phyloP scores from a whole-genome alignment of 2,113 vertebrate species.

The Caracal caracal region DNA sequence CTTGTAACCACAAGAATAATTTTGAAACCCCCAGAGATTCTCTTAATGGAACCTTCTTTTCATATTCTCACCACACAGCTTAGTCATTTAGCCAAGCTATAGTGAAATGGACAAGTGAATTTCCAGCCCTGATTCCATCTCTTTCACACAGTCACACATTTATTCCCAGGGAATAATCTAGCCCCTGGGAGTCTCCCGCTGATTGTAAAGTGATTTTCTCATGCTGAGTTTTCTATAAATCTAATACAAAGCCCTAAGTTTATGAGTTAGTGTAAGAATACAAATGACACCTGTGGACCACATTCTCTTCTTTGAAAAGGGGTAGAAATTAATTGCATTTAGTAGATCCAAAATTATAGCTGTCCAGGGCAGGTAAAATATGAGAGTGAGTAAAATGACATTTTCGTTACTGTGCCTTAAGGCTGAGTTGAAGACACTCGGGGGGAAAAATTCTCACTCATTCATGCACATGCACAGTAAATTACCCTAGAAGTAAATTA shows the following conservation, averaged over 20 bases:
- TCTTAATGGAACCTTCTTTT: slow-evolving; percentile 1
- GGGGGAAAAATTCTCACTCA: slow-evolving; percentile 51
- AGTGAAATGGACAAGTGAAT: slow-evolving; percentile 30
- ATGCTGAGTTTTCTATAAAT: slow-evolving; percentile 52
- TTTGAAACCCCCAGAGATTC: not conserved
- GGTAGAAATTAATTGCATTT: slow-evolving; percentile 52
- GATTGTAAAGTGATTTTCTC: slow-evolving; percentile 64
- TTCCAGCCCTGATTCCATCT: not conserved
- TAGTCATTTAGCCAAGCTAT: not conserved
- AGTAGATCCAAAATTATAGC: slow-evolving; percentile 43
- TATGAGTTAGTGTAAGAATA: slow-evolving; percentile 51
- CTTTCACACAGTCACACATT: slow-evolving; percentile 17
- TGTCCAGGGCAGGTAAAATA: slow-evolving; percentile 36
- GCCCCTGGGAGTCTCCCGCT: not conserved
- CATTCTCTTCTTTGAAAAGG: not conserved
- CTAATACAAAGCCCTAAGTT: slow-evolving; percentile 37
- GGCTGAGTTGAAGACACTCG: not conserved
- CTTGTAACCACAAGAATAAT: not conserved
- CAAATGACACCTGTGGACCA: slow-evolving; percentile 41
- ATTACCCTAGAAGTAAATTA: slow-evolving; percentile 68
- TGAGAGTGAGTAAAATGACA: slow-evolving; percentile 22
- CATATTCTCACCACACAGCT: not conserved
- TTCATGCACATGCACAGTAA: slow-evolving; percentile 60
- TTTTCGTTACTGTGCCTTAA: slow-evolving; percentile 50
- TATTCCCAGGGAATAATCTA: slow-evolving; percentile 53